Conservation (phyloP, 2,888 invertebrate genomes). For the Melanostoma mellinum region DNA sequence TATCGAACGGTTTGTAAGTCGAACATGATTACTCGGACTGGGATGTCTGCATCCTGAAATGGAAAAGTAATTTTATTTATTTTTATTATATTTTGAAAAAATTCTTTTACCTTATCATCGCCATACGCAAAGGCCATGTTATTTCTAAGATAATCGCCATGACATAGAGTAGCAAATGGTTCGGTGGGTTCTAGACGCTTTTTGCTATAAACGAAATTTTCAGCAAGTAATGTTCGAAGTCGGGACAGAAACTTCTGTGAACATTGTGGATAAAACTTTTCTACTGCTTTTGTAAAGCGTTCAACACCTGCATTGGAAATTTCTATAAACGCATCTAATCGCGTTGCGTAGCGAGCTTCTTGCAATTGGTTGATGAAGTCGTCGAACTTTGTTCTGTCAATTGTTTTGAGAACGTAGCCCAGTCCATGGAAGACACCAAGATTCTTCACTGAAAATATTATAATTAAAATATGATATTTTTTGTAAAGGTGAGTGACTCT, state of each 20-base stretch:
- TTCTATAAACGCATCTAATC: constrained; percentile 69
- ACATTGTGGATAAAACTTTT: constrained; percentile 75
- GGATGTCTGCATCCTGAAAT: not conserved
- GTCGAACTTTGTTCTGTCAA: constrained; percentile 74
- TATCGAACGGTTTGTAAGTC: constrained; percentile 80
- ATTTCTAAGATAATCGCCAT: constrained; percentile 80
- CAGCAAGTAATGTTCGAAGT: constrained; percentile 70
- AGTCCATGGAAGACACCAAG: constrained; percentile 79
- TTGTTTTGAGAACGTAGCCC: constrained; percentile 77
- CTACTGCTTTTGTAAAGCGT: constrained; percentile 72
- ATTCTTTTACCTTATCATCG: not conserved
- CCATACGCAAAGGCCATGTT: constrained; percentile 80
- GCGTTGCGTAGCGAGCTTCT: constrained; percentile 75
- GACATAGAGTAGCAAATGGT: constrained; percentile 78
- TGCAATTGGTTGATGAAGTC: constrained; percentile 73
- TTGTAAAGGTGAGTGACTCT: too few species aligned
- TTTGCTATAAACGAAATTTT: constrained; percentile 70
- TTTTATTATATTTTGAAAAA: not conserved
- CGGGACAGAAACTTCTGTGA: constrained; percentile 75
- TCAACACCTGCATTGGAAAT: constrained; percentile 57
- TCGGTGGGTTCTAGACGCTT: constrained; percentile 77
- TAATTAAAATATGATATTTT: too few species aligned
- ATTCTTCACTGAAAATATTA: constrained; percentile 73
- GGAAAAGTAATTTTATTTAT: not conserved
- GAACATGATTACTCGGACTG: constrained; percentile 74